phyloP scores from a whole-genome alignment of 1,140 invertebrate species.

The Drosophila varians region DNA sequence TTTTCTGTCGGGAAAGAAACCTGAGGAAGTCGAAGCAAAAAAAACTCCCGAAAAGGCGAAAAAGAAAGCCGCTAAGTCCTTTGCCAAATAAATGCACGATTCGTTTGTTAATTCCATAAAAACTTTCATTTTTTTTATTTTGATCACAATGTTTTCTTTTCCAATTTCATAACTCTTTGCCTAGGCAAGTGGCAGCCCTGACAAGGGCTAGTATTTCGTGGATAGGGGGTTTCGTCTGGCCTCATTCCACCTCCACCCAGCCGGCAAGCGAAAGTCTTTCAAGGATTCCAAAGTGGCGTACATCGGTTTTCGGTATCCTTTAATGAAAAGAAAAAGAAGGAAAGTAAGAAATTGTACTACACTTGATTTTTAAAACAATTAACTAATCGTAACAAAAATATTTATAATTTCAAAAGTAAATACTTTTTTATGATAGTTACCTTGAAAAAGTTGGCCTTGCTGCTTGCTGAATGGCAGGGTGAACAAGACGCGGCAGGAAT shows the following conservation, averaged over 20 bases:
- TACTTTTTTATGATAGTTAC: conserved; percentile 42
- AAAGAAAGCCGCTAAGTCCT: conserved; percentile 2
- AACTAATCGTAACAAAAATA: too few relatives aligned
- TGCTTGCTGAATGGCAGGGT: conserved; percentile 31
- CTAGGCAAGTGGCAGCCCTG: conserved; percentile 70
- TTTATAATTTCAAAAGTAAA: background rate
- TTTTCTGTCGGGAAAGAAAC: conserved; percentile 87
- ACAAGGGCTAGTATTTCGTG: conserved; percentile 58
- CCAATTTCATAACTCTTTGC: conserved; percentile 70
- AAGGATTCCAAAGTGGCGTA: conserved; percentile 40
- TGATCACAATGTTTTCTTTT: conserved; percentile 77
- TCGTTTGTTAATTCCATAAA: conserved; percentile 67
- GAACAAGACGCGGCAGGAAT: conserved; percentile 46
- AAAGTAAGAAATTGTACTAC: background rate
- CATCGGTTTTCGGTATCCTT: conserved; percentile 27
- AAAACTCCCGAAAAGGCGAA: conserved; percentile 12
- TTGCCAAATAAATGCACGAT: background rate
- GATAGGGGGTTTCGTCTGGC: conserved; percentile 17
- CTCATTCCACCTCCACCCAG: conserved; percentile 19
- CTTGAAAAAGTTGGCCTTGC: conserved; percentile 63
- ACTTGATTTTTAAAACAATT: background rate
- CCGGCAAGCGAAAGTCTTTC: conserved; percentile 54
- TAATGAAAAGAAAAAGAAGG: conserved; percentile 9
- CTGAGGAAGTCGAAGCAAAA: background rate
- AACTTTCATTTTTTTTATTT: conserved; percentile 69